phyloP scores from a whole-genome alignment of 1,140 invertebrate species.

The Drosophila lacertosa region DNA sequence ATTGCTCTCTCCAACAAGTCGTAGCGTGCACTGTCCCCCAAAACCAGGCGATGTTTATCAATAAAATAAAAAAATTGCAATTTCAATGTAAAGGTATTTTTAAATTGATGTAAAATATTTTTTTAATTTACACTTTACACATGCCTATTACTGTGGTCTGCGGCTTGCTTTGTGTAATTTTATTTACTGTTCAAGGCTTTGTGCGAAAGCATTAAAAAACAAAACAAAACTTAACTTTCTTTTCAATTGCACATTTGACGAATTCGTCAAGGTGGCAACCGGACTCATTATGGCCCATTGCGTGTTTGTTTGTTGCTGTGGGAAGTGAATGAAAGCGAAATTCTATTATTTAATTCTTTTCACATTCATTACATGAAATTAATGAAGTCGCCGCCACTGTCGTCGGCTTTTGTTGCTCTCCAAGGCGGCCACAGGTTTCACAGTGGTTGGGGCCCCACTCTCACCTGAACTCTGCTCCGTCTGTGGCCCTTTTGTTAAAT shows the following conservation, averaged over 20 bases:
- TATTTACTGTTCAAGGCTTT: slow-evolving; percentile 25
- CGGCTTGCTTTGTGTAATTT: slow-evolving; percentile 24
- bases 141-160: slow-evolving; percentile 39
- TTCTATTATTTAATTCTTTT: slow-evolving; percentile 84
- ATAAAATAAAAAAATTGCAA: slow-evolving; percentile 31
- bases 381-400: slow-evolving; percentile 49
- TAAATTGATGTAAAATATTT: slow-evolving; percentile 66
- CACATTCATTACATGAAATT: slow-evolving; percentile 80
- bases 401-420: slow-evolving; percentile 13
- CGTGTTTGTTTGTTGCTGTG: slow-evolving; percentile 58
- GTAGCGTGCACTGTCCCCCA: slow-evolving; percentile 34
- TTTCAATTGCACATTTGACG: slow-evolving; percentile 73
- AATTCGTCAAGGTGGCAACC: slow-evolving; percentile 45
- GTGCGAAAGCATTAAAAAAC: slow-evolving; percentile 13
- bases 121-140: slow-evolving; percentile 30
- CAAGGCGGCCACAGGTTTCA: slow-evolving; percentile 19
- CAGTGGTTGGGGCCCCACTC: slow-evolving; percentile 46
- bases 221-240: slow-evolving; percentile 70
- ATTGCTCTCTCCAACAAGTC: slow-evolving; percentile 9
- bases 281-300: slow-evolving; percentile 36
- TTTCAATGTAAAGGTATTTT: slow-evolving; percentile 24
- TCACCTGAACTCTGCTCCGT: slow-evolving; percentile 54
- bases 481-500: slow-evolving; percentile 62
- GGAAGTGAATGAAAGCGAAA: slow-evolving; percentile 82
- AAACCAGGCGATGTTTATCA: slow-evolving; percentile 13